Evolutionary conservation across 1,140 invertebrate genomes (phyloP), one percentile per base, ranked within the genome.

Genomic region (Drosophila cardini): DNA sequence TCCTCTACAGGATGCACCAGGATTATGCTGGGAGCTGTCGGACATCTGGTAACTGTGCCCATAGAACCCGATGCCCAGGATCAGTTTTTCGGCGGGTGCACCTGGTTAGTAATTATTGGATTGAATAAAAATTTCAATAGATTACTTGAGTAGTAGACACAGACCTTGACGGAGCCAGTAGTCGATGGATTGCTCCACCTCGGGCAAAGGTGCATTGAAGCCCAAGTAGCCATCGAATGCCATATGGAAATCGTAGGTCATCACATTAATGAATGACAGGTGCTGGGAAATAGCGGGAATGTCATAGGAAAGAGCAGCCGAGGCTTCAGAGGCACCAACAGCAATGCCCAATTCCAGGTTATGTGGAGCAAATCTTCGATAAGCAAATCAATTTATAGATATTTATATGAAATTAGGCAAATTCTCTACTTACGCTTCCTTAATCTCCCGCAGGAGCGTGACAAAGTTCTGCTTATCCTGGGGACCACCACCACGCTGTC

Each of bases 221-320:
- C 94, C 95, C 21, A 94, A 94, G 2, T 79, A 85, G 0, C 85
- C 81, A 38, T 85, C 81, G 10, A 63, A 4, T 57, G 86, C 76
- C 82, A 95, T 95, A 69, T 96, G 94, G 70, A 95, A 93, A 80
- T 97, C 96, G 71, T 97, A 97, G 0, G 95, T 85, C 95, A 96
- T 96, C 0, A 96, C 57, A 72, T 94, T 94, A 15, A 96, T 93
- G 4, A 93, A 93, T 64, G 95, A 93, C 18, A 95, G 79, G 36
- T 94, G 92, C 69, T 94, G 94, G 72, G 67, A 92, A 86, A 86
- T 77, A 63, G 76, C 80, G 0, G 93, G 82, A 63, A 95, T 93
- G 65, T 95, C 93, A 70, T 96, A 96, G 1, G 95, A 95, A 7
- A 80, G 57, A 6, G 89, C 80, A 2, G 95, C 93, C 0, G 93